Base-by-base conservation (phyloP, 2,113 vertebrate species). In the Indicator indicator region DNA sequence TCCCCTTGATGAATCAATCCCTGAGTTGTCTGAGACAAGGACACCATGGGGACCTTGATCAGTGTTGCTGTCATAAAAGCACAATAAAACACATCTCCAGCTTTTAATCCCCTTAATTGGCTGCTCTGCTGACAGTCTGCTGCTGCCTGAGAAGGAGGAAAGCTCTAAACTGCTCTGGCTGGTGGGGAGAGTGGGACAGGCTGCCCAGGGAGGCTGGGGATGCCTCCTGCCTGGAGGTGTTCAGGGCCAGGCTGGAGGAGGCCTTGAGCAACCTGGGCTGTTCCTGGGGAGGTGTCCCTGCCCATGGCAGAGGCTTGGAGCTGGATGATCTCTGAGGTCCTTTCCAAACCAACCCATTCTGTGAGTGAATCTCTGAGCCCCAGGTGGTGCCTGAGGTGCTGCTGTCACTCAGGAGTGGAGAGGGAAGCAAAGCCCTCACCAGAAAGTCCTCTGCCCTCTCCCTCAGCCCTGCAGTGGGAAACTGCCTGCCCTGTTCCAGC, bases 61-160 rank as follows among this genome's bases (percentile, higher is more conserved):
- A 38, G 40, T 2, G 46, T 42, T 80, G 36, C 83, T 86, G 44
- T 62, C 86, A 82, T 82, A 68, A 60, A 72, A 40, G 50, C 42
- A 50, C 55, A 77, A 40, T 55, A 42, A 50, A 54, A 64, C 28
- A 83, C 17, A 86, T 9, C 50, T 52, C 50, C 50, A 74, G 58
- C 80, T 86, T 92, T 95, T 95, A 90, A 96, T 94, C 60, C 68
- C 67, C 82, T 91, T 94, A 96, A 96, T 89, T 91, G 87, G 82
- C 74, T 83, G 87, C 75, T 52, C 91, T 91, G 70, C 78, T 38
- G 85, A 87, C 73, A 20, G n/a, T 86, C 74, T 65, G 91, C 59
- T 2, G 0, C 79, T 93, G 46, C 52, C 82, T 70, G 75, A 42
- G 68, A 68, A 93, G 79, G 88, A 91, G 79, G 82, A 87, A 89